A percentile compares a stretch with the other conserved stretches of the same genome.
Conservation (phyloP, 37 sponge, comb jelly and placozoan genomes). For the Ianthella basta region DNA sequence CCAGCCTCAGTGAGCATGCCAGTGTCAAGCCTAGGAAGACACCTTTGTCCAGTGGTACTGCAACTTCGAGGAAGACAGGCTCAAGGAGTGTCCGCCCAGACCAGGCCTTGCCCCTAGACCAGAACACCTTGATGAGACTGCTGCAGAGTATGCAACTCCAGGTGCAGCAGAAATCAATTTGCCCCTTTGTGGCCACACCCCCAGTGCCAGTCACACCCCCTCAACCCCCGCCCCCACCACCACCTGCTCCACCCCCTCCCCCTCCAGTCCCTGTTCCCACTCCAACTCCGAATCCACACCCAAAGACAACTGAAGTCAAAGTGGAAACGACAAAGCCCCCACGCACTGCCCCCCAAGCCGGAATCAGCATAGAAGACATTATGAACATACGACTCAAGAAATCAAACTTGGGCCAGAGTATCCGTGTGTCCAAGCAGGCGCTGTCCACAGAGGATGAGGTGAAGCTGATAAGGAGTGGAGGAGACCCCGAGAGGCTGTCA, state of each 20-base stretch:
- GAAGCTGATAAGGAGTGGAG: conserved; percentile 17
- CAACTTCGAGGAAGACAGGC: neutral
- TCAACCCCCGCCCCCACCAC: conserved; percentile 37
- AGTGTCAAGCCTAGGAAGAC: conserved; percentile 16
- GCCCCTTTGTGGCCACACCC: neutral
- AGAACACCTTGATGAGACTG: conserved; percentile 13
- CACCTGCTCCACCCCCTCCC: conserved; percentile 39
- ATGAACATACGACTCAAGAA: conserved; percentile 19
- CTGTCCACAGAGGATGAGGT: conserved; percentile 26
- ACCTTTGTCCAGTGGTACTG: neutral
- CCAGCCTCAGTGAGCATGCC: neutral
- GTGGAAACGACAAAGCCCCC: too few species aligned
- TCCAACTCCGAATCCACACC: neutral
- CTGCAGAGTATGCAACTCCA: neutral
- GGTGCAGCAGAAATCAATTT: neutral
- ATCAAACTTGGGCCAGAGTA: conserved; percentile 20
- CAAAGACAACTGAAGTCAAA: neutral
- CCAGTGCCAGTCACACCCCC: neutral
- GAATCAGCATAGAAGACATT: conserved; percentile 44
- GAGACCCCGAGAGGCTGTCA: conserved; percentile 18
- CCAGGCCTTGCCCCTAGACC: conserved; percentile 13
- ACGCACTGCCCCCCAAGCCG: neutral
- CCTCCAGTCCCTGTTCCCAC: neutral
- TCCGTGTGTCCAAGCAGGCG: neutral
- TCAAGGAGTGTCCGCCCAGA: neutral